Base-by-base conservation (phyloP, 2,888 invertebrate species). In the Pseudoips prasinana region DNA sequence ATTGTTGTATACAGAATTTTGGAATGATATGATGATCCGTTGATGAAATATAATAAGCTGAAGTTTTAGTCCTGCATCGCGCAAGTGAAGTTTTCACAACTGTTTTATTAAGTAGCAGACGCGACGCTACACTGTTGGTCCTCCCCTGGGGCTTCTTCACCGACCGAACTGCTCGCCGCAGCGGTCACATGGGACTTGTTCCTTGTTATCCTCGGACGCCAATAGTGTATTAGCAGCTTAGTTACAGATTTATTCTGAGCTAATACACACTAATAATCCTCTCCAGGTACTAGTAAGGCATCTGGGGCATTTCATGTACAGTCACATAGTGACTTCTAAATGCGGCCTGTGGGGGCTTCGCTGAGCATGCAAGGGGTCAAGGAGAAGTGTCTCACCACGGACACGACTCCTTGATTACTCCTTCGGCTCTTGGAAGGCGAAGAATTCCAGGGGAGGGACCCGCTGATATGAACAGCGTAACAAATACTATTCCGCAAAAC, bases 351-450 rank as follows among this genome's bases (percentile, higher is more conserved):
- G 39, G 39, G 6, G 31, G 35, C 35, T 29, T 22, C 10, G 18
- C 17, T 10, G 10, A 34, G 39, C 22, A 23, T 34, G 27, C 24
- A 11, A 22, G 10, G 7, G 8, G 7, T 1, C 4, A 11, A 9
- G 22, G 29, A 7, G 14, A n/a, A 5, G 22, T 8, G 11, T n/a
- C 33, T 33, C 33, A 38, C 28, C 29, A 29, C 10, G 39, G 30
- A 24, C 8, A 4, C 7, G 17, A 4, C 7, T 14, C 17, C 10
- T 1, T 0, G 7, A 24, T n/a, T 18, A 20, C 8, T 8, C 11
- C 22, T 25, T 18, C 22, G n/a, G 22, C 31, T 35, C 28, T 40
- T 40, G 39, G 31, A 25, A 39, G 18, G 28, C 22, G 39, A 35
- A 40, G 39, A 23, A 8, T 22, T 30, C 34, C 28, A 11, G 35